Base-by-base conservation (phyloP, 2,797 vertebrate species). In the Xenops minutus region DNA sequence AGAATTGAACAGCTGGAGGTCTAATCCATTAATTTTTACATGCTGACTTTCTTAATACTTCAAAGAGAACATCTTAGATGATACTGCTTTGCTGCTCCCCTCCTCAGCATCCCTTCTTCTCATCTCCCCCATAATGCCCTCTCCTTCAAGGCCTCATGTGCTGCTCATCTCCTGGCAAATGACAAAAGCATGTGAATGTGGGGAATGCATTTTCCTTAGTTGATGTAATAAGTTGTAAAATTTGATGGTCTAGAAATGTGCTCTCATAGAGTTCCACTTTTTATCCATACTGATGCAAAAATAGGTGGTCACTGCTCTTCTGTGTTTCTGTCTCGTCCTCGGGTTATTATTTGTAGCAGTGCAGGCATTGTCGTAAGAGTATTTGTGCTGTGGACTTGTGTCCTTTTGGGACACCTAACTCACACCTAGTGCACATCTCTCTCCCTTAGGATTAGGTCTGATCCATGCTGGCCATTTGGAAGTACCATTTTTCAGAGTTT, bases 1-100 rank as follows among this genome's bases (percentile, higher is more conserved):
- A 92, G 93, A 91, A 86, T 74, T 74, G 83, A 95, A 85, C 95
- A 84, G 94, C 96, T 78, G 89, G 96, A 95, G 93, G 85, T 96
- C 94, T 96, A 91, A 94, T 80, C 55, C 78, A 41, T 96, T 94
- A 84, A 82, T 85, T 93, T 89, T 93, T 95, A 94, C 82, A 69
- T 64, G 85, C 76, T 92, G 96, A 56, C 84, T 95, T 82, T 92
- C 91, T 63, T 81, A 88, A 83, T 74, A 82, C 95, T 97, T 96
- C 95, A 92, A 78, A 97, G 97, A 86, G 95, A 96, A 46, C 85
- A 81, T 93, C 77, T 78, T 48, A 61, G n/a, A 24, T 69, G 83
- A 49, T 94, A 56, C 1, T 64, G 77, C 77, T 77, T 46, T 55
- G 51, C 84, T 69, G 17, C 76, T 89, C 48, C 52, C 51, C 71